These are phyloP conservation scores for Epinotia bilunana DNA, from an alignment of 2,888 invertebrate species.

Conservation along the genomic window DNA sequence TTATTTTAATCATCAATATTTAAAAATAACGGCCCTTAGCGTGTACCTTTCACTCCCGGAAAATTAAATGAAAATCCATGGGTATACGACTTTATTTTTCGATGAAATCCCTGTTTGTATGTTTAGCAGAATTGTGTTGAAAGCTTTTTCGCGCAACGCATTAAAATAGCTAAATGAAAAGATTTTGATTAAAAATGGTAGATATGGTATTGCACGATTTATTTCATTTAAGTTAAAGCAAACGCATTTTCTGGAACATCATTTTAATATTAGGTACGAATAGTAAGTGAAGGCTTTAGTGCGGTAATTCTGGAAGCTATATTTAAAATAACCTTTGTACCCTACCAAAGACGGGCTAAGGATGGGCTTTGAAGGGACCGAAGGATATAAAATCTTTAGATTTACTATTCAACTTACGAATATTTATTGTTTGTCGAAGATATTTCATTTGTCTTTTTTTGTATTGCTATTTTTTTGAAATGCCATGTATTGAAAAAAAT, in stretches of 20 bases:
- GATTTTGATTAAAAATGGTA: neutral
- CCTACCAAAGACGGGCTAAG: constrained; percentile 69
- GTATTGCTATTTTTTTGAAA: neutral
- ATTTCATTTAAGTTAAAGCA: constrained; percentile 37
- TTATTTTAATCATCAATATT: neutral
- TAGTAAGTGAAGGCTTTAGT: constrained; percentile 65
- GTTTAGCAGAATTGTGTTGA: neutral
- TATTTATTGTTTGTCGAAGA: constrained; percentile 23
- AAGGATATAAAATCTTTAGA: constrained; percentile 70
- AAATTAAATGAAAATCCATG: constrained; percentile 14
- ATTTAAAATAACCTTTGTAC: constrained; percentile 79
- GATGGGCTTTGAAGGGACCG: constrained; percentile 68
- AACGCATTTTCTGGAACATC: constrained; percentile 64
- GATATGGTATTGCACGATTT: no score
- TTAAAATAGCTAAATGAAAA: neutral
- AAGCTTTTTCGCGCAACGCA: constrained; percentile 2
- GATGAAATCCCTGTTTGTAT: constrained; percentile 4
- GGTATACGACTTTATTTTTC: neutral
- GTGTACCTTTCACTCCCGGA: neutral
- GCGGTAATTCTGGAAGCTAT: constrained; percentile 75
- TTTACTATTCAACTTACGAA: constrained; percentile 60
- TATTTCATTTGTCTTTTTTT: constrained; percentile 1
- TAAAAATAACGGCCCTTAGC: neutral
- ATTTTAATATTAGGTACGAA: constrained; percentile 58
- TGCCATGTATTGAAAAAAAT: no score